Base-by-base conservation (phyloP, 2,113 vertebrate species). In the Psephotus haematonotus region DNA sequence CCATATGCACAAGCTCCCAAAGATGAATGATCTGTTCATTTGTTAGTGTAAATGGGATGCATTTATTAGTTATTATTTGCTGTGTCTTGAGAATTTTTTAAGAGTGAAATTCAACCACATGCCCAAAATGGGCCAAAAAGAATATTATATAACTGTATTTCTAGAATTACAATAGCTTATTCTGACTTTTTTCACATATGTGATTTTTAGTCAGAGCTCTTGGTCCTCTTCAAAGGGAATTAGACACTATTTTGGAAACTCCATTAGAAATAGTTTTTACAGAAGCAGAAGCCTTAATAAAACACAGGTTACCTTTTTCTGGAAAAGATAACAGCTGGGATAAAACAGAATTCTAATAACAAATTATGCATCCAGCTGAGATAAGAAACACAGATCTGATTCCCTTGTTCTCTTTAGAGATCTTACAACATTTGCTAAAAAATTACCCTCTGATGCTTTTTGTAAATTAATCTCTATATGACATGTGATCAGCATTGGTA, bases 21-120 rank as follows among this genome's bases (percentile, higher is more conserved):
- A 94, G 83, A 95, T 96, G 72, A 98, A 93, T 94, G 93, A 97
- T 97, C 90, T 97, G 62, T 97, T 97, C 88, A 98, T 97, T 97
- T 97, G 47, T 74, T 89, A 82, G 62, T 64, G 57, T 88, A 93
- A 95, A 96, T 85, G 28, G 17, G 43, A 97, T 81, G 53, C 65
- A 94, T 95, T 76, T 82, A 6, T 94, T 94, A 86, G 41, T 84
- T 92, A 68, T 62, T 82, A 49, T 82, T 92, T 94, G 25, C 52
- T 75, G 4, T 82, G 31, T 13, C 74, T 72, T 29, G 14, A 68
- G 31, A 78, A 77, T 47, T 68, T 82, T 86, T 60, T 77, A 35
- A 50, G 22, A 83, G 13, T 46, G 14, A 94, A 92, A 60, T 71
- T 79, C n/a, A 60, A 9, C 23, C 14, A 35, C 27, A n/a, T 65